phyloP scores from a whole-genome alignment of 2,888 invertebrate genomes.

The Acrocyrtus sp. region DNA sequence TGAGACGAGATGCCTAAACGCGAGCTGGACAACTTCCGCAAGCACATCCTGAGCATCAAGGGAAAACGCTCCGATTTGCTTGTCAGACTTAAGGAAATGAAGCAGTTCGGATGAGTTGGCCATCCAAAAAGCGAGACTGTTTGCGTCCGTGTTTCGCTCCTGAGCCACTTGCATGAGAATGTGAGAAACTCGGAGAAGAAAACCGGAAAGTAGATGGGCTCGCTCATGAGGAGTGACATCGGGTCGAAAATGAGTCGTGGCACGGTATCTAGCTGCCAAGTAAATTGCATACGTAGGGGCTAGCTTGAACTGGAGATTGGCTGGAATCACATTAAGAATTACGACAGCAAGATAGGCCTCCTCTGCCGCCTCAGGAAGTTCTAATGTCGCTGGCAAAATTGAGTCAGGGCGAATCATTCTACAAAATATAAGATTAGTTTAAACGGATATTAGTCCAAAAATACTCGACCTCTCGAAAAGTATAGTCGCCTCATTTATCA shows the following conservation, averaged over 20 bases:
- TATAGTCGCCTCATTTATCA: too few species aligned
- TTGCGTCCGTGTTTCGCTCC: conserved; percentile 87
- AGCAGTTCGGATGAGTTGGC: conserved; percentile 96
- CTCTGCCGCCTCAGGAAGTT: conserved; percentile 95
- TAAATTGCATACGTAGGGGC: conserved; percentile 98
- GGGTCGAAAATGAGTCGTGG: conserved; percentile 93
- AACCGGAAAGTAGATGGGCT: conserved; percentile 88
- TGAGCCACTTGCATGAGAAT: conserved; percentile 65
- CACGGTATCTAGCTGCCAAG: conserved; percentile 86
- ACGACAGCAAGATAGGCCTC: conserved; percentile 90
- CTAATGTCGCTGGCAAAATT: conserved; percentile 87
- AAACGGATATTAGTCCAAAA: too few species aligned
- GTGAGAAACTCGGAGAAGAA: conserved; percentile 88
- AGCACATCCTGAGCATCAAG: conserved; percentile 93
- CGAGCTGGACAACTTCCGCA: conserved; percentile 92
- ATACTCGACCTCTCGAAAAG: too few species aligned
- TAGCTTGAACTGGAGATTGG: conserved; percentile 86
- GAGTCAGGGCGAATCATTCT: conserved; percentile 60
- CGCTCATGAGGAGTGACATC: conserved; percentile 92
- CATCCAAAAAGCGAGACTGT: conserved; percentile 94
- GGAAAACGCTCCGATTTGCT: conserved; percentile 91
- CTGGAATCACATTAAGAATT: conserved; percentile 87
- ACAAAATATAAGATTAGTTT: conserved; percentile 18
- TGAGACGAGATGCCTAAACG: conserved; percentile 76
- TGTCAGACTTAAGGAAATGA: conserved; percentile 95